Base-by-base conservation (phyloP, 1,140 invertebrate genomes). In the Bombus balteatus region DNA sequence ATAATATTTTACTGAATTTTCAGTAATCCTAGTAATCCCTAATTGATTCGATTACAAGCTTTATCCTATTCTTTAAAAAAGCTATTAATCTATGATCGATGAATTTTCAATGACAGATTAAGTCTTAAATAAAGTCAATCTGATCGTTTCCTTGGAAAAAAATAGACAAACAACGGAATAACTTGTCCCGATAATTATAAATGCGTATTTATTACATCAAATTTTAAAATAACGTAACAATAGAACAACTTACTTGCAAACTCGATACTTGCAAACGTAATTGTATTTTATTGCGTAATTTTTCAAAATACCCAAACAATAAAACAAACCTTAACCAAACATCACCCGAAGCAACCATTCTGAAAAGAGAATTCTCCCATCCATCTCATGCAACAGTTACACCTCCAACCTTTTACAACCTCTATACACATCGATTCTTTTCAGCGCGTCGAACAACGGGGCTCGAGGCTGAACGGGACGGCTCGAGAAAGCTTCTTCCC, bases 291-390 rank as follows among this genome's bases (percentile, higher is more conserved):
- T 32, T 32, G 13, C 5, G 1, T 28, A 22, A 32, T 25, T 34
- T 34, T 25, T 53, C 12, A 6, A 37, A 32, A 32, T 12, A 25
- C 15, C 39, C 3, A 32, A 22, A 1, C 25, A n/a, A 62, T 37
- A 70, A 70, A 70, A 5, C 37, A 13, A 39, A 39, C 37, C 25
- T 59, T 34, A 25, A 53, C 22, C 41, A 43, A 47, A 47, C 28
- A 74, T 74, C 2, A 1, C 34, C 22, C 3, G 15, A 62, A n/a
- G 59, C 59, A 62, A n/a, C 28, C 37, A n/a, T 25, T 28, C 70
- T 39, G 37, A 41, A 71, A 71, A 41, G 39, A 71, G 59, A n/a
- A 15, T 39, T 34, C 73, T 53, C 72, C n/a, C 71, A 73, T 73
- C 41, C n/a, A 25, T 53, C n/a, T 75, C 32, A 2, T 3, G 47